phyloP scores from a whole-genome alignment of 2,113 vertebrate species.

The Delphinus delphis region DNA sequence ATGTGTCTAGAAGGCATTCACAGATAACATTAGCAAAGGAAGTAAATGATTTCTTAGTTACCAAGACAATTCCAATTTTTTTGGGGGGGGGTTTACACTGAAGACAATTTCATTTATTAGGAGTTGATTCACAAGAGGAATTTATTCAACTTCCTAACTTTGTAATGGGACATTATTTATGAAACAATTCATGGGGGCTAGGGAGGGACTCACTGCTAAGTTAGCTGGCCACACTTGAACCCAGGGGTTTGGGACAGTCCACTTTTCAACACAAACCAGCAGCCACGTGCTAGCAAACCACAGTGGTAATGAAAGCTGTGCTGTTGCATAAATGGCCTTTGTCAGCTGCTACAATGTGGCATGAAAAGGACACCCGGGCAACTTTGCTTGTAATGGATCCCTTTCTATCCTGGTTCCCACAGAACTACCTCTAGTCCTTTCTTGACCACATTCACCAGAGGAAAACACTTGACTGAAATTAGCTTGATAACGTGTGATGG shows the following conservation, averaged over 20 bases:
- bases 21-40: not conserved
- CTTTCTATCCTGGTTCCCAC: not conserved
- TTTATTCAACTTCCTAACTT: conserved; percentile 26
- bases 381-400: not conserved
- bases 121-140: not conserved
- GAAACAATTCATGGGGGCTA: not conserved
- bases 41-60: not conserved
- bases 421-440: not conserved
- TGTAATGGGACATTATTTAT: not conserved
- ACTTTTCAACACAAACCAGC: not conserved
- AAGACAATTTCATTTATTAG: not conserved
- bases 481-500: not conserved
- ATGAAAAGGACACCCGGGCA: not conserved
- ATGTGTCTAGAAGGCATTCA: not conserved
- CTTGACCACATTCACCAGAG: not conserved
- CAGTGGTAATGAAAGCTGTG: fast-evolving
- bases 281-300: not conserved
- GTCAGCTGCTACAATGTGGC: not conserved
- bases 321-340: not conserved
- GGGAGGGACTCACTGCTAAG: not conserved
- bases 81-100: not conserved
- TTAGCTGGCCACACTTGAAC: not conserved
- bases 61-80: not conserved
- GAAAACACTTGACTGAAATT: not conserved
- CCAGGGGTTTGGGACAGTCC: not conserved